Base-by-base conservation (phyloP, 2,888 invertebrate species). In the Parnassius glacialis region DNA sequence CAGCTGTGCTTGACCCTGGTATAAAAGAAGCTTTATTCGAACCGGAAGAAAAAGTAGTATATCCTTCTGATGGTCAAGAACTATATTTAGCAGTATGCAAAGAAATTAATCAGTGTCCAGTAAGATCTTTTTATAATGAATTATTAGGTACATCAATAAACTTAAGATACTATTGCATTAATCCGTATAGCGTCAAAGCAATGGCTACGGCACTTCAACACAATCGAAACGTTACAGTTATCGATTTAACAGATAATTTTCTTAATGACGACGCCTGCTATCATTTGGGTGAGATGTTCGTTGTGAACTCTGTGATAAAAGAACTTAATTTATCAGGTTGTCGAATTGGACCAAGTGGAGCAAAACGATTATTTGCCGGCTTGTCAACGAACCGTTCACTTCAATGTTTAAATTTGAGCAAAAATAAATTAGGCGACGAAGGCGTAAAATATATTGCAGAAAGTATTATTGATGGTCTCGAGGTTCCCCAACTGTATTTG, bases 291-390 rank as follows among this genome's bases (percentile, higher is more conserved):
- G 75, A 80, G 51, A 79, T 89, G 84, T 68, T 89, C 10, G 65
- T 67, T 12, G 68, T 52, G 1, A 88, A 90, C 67, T 70, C 64
- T 10, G 70, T 70, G 2, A 62, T 90, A 44, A 59, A 67, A 13
- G 81, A 84, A 61, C 67, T 90, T 11, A 82, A 79, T 67, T 70
- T 90, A 47, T 65, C 74, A n/a, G 87, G 88, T 2, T 90, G 90
- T 66, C 79, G 74, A 67, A 83, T 88, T 44, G 87, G 87, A 0
- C 64, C 76, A 5, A 61, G 62, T 20, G 87, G 88, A 2, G 72
- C 71, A 9, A 75, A 64, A 52, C 63, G 66, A 13, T 60, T 88
- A 3, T 70, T 81, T 13, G 42, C 48, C 13, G 74, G 71, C 10
- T 68, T 88, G 41, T 62, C 61, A 1, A 57, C 59, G 3, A 87